Percentiles rank a stretch among this genome's conserved stretches.
These are phyloP conservation scores for Linnaemya tessellans DNA, from an alignment of 2,888 invertebrate genomes.

Conservation along the genomic window DNA sequence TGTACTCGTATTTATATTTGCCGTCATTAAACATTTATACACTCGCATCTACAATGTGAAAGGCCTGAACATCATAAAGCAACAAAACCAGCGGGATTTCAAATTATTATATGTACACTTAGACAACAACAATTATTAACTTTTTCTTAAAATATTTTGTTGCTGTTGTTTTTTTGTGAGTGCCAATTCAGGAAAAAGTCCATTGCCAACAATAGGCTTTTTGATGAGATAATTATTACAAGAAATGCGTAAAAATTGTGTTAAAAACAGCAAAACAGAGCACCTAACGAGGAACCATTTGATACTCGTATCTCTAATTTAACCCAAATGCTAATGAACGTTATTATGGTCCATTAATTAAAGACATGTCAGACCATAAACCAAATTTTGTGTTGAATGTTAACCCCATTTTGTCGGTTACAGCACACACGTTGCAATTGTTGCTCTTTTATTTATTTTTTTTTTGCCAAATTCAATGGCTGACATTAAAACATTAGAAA, in stretches of 20 bases:
- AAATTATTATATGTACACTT: constrained; percentile 64
- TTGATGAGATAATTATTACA: constrained; percentile 51
- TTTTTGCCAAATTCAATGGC: constrained; percentile 44
- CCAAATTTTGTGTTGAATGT: constrained; percentile 48
- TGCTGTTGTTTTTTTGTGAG: constrained; percentile 2
- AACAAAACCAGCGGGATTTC: constrained; percentile 67
- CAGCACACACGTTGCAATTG: constrained; percentile 1
- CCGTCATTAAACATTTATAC: background rate
- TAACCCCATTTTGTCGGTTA: constrained; percentile 47
- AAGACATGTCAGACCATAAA: constrained; percentile 56
- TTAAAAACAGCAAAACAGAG: background rate
- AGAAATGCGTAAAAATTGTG: constrained; percentile 42
- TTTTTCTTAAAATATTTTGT: constrained; percentile 57
- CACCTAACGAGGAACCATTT: constrained; percentile 50
- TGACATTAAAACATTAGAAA: constrained; percentile 51
- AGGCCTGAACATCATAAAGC: constrained; percentile 55
- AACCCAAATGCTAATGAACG: constrained; percentile 32
- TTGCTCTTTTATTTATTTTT: background rate
- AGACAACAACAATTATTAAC: constrained; percentile 61
- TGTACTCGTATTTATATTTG: constrained; percentile 21
- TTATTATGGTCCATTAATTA: constrained; percentile 61
- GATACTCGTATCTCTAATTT: background rate
- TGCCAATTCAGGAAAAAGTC: constrained; percentile 5
- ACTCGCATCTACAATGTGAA: constrained; percentile 41
- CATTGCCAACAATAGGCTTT: constrained; percentile 1